Conservation (phyloP, 2,888 invertebrate genomes). For the Abrostola tripartita region DNA sequence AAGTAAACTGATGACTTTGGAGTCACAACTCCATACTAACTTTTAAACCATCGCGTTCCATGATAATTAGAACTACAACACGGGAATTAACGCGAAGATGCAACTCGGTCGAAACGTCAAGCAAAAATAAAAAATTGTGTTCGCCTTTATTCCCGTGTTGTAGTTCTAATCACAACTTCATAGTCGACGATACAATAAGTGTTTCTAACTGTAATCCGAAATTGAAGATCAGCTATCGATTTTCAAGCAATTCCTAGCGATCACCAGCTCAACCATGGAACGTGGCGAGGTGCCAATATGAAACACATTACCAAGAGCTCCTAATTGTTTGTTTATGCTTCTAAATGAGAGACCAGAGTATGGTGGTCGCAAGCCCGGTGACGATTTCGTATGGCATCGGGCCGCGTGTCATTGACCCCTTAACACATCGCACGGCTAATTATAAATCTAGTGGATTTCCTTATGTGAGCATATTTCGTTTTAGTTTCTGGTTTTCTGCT, state of each 20-base stretch:
- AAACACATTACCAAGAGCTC: constrained; percentile 62
- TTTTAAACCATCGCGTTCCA: no score
- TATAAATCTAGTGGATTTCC: constrained; percentile 79
- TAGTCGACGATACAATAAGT: constrained; percentile 5
- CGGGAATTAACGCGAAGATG: no score
- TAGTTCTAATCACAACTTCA: background rate
- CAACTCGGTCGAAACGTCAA: no score
- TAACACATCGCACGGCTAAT: constrained; percentile 83
- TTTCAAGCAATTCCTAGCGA: constrained; percentile 51
- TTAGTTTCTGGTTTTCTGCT: constrained; percentile 55
- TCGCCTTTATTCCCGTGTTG: no score
- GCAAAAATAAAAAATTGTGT: no score
- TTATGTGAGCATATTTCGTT: constrained; percentile 62
- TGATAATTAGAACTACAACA: no score
- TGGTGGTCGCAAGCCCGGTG: constrained; percentile 60
- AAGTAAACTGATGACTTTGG: no score
- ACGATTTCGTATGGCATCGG: constrained; percentile 72
- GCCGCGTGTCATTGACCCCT: constrained; percentile 83
- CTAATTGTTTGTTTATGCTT: constrained; percentile 25
- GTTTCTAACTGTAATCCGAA: constrained; percentile 19
- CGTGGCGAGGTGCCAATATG: constrained; percentile 72
- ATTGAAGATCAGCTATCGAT: constrained; percentile 43
- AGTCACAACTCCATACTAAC: no score
- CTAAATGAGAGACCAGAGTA: constrained; percentile 58
- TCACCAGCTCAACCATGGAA: constrained; percentile 55